Evolutionary conservation across 1,140 invertebrate genomes (phyloP).

Genomic region (Rhynchophorus ferrugineus): DNA sequence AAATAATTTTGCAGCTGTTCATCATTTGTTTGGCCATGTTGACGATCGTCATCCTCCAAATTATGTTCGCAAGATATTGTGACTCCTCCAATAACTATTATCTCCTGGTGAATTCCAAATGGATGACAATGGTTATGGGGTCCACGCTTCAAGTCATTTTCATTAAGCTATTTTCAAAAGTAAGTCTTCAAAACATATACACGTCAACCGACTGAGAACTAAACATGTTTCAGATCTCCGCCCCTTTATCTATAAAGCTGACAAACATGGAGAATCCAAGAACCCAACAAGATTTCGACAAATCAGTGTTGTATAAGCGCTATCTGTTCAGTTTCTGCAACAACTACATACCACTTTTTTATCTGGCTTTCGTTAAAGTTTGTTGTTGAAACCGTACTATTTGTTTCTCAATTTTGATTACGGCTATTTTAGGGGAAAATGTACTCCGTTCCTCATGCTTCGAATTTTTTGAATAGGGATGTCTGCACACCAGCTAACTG

Average conservation of each 20-base stretch:
- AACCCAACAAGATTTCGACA: slow-evolving; percentile 95
- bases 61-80: neutral
- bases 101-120: neutral
- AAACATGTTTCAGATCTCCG: slow-evolving; percentile 62
- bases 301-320: slow-evolving; percentile 91
- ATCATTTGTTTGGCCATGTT: too few species aligned
- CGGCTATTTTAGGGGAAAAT: slow-evolving; percentile 16
- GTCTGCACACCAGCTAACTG: slow-evolving; percentile 28
- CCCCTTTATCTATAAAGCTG: slow-evolving; percentile 76
- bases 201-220: too few species aligned
- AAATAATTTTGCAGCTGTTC: too few species aligned
- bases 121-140: slow-evolving; percentile 59
- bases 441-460: neutral
- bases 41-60: too few species aligned
- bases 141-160: slow-evolving; percentile 75
- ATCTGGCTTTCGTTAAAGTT: slow-evolving; percentile 93
- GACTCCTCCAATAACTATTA: slow-evolving; percentile 1
- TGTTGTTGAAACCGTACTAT: neutral
- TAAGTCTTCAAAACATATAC: too few species aligned
- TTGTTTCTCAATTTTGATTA: neutral
- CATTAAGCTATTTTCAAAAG: slow-evolving; percentile 76
- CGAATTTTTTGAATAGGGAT: slow-evolving; percentile 14
- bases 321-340: slow-evolving; percentile 96
- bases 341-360: slow-evolving; percentile 95
- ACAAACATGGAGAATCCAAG: slow-evolving; percentile 89